Evolutionary conservation across 2,888 invertebrate genomes (phyloP), one percentile per base, ranked within the genome.

Genomic region (Clostera curtula): DNA sequence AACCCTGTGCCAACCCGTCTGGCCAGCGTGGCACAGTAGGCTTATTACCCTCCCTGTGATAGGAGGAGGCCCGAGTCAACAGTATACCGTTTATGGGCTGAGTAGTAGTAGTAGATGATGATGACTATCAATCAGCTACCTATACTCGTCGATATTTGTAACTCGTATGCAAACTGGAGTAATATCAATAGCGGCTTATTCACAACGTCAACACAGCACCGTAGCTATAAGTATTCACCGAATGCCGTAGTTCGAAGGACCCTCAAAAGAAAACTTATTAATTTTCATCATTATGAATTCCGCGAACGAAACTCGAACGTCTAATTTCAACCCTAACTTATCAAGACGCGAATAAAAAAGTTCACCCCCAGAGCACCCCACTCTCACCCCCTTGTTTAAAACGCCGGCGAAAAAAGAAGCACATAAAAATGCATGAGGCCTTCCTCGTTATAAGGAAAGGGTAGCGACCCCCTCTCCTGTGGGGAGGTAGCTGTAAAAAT

Each of bases 371-470:
- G 56, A 56, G 63, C 69, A 68, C 82, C 80, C 72, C 67, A 65
- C 59, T 63, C 77, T 77, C 80, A 79, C 82, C 83, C 84, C 82
- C 84, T 84, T 83, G 83, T 84, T 85, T 85, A 84, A 85, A 85
- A 84, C 79, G 83, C 82, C 74, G 77, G 62, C 83, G 82, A 85
- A 85, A 85, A 85, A 85, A 84, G 85, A 82, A 84, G 85, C 83
- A 85, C 85, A 85, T 85, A 85, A 85, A 85, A 85, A 85, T 85
- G 85, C 85, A 85, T 85, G 85, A 85, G 85, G 84, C 84, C 83
- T 80, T 84, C 84, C 83, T 85, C 83, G 85, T 84, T 83, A 84
- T 82, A 83, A 84, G 84, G 82, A 84, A 84, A 84, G 84, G 85
- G 84, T 80, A 85, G 77, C 71, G 57, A 49, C 62, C 69, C 75